Evolutionary conservation across 2,888 invertebrate genomes (phyloP).

Genomic region (Protonemura montana): DNA sequence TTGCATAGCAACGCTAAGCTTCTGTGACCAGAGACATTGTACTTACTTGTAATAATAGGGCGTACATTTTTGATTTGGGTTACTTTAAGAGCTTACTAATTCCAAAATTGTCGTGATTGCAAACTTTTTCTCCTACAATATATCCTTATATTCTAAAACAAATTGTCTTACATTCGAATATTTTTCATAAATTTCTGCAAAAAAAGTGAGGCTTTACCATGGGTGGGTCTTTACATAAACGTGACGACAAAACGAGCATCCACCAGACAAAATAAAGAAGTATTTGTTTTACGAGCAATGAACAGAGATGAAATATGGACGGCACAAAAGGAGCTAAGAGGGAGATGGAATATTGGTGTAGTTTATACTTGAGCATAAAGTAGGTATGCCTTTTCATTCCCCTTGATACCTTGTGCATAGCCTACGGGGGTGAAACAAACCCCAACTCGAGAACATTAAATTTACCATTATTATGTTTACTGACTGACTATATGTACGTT

Average conservation of each 20-base stretch:
- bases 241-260: neutral
- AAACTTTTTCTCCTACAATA: too few relatives aligned
- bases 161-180: too few relatives aligned
- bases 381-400: constrained; percentile 13
- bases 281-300: constrained; percentile 17
- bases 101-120: too few relatives aligned
- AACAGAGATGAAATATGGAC: constrained; percentile 20
- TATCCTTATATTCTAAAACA: too few relatives aligned
- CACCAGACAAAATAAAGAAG: neutral
- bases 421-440: constrained; percentile 22
- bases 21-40: too few relatives aligned
- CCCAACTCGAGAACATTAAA: constrained; percentile 46
- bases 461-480: constrained; percentile 51
- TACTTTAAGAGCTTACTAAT: too few relatives aligned
- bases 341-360: constrained; percentile 7
- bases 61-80: too few relatives aligned
- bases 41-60: too few relatives aligned
- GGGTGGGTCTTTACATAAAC: neutral
- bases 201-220: too few relatives aligned
- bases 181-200: too few relatives aligned
- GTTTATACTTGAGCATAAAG: constrained; percentile 12
- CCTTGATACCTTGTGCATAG: constrained; percentile 24
- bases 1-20: too few relatives aligned
- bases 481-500: constrained; percentile 42
- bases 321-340: neutral